Percentiles rank a stretch among this genome's conserved stretches.
These are phyloP conservation scores for Dryoscopus gambensis DNA, from an alignment of 2,113 vertebrate species.

Conservation along the genomic window DNA sequence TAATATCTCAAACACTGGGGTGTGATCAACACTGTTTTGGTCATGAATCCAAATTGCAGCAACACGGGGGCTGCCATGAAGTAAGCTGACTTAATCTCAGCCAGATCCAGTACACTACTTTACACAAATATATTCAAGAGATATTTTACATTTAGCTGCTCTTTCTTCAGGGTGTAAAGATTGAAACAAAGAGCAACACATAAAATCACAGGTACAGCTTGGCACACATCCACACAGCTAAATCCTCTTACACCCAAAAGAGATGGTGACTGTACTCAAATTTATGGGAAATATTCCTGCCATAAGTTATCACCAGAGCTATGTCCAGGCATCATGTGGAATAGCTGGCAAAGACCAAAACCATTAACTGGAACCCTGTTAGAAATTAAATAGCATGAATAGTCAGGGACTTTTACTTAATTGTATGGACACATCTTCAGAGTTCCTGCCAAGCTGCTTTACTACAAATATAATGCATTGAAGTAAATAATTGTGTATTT, in stretches of 20 bases:
- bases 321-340: background rate
- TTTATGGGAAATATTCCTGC: background rate
- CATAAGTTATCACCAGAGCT: background rate
- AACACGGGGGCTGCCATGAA: background rate
- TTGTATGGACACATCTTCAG: background rate
- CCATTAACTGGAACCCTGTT: background rate
- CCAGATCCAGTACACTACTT: background rate
- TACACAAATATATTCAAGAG: background rate
- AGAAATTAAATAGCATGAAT: background rate
- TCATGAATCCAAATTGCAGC: background rate
- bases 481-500: background rate
- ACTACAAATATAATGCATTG: background rate
- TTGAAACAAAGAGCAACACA: background rate
- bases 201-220: background rate
- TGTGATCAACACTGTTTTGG: background rate
- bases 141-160: background rate
- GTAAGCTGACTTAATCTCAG: background rate
- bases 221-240: background rate
- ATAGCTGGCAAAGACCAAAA: background rate
- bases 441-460: background rate
- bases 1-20: background rate
- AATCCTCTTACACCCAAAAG: background rate
- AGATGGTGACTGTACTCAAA: background rate
- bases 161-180: background rate
- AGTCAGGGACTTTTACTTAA: background rate